Conservation (phyloP, 2,113 vertebrate genomes). For the rat (Rattus norvegicus) region GRCr8 NC_086023.1:135681501-135682000, state of each 20-base stretch:
- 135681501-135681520: background rate
- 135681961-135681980: background rate
- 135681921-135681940: background rate
- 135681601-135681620: too few relatives aligned
- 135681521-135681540: background rate
- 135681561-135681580: background rate
- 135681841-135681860: background rate
- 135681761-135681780: too few relatives aligned
- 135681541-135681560: background rate
- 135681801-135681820: too few relatives aligned
- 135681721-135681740: background rate
- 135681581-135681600: background rate
- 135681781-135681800: too few relatives aligned
- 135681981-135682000: background rate
- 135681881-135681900: background rate
- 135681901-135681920: background rate
- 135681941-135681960: background rate
- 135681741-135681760: too few relatives aligned
- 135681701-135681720: background rate
- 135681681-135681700: background rate
- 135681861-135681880: background rate
- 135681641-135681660: too few relatives aligned
- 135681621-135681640: too few relatives aligned
- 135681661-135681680: too few relatives aligned
- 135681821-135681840: background rate